phyloP scores from a whole-genome alignment of 2,113 vertebrate genomes.

The Porphyrio hochstetteri region DNA sequence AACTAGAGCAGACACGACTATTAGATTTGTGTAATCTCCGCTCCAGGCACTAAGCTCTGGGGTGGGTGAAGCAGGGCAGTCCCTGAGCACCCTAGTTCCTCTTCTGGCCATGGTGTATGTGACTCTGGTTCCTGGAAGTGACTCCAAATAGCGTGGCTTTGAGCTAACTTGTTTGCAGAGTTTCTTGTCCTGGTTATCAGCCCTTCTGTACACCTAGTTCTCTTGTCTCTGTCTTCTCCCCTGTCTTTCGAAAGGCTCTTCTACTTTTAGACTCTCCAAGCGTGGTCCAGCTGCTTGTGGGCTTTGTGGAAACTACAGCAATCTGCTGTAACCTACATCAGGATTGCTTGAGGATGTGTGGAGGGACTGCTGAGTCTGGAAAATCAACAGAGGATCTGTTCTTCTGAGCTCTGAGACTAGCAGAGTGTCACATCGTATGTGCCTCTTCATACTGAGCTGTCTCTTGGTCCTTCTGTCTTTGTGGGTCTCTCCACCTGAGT shows the following conservation, averaged over 20 bases:
- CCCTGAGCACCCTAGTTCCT: neutral
- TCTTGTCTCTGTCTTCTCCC: neutral
- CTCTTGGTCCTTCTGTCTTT: neutral
- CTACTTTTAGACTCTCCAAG: neutral
- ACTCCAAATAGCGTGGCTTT: neutral
- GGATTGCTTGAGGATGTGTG: neutral
- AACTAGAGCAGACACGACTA: neutral
- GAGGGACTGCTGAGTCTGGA: neutral
- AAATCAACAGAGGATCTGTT: neutral
- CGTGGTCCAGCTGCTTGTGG: neutral
- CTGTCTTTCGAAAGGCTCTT: neutral
- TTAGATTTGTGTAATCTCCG: neutral
- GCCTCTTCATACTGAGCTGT: neutral
- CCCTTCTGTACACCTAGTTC: neutral
- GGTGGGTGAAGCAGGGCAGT: neutral
- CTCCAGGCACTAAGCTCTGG: neutral
- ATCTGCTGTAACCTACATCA: neutral
- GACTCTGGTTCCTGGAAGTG: neutral
- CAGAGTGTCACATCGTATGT: rapidly evolving
- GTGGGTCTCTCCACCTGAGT: neutral
- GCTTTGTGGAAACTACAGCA: neutral
- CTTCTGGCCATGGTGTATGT: neutral
- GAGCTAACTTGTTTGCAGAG: neutral
- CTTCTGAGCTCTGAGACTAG: neutral
- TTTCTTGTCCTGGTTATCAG: neutral